Evolutionary conservation across 2,888 invertebrate species (phyloP), one percentile per base, ranked within the genome.

Genomic region (Cryptocheilus praepositus): DNA sequence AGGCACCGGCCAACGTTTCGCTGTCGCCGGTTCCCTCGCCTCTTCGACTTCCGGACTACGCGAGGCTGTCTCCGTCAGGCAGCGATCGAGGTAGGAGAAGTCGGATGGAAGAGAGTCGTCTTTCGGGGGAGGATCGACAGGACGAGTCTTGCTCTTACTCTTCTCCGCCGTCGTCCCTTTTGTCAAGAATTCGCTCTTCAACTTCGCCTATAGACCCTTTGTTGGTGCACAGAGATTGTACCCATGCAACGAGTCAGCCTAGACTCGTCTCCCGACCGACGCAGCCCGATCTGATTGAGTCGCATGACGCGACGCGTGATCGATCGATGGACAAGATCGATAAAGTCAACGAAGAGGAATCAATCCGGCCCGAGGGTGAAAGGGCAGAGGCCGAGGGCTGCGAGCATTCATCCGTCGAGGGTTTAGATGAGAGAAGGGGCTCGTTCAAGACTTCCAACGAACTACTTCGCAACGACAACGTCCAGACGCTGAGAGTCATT

Each of bases 341-440:
- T 11, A 15, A 43, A 5, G 28, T 19, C 1, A 18, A 8, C 44
- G 61, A 44, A 1, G 66, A 52, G 13, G 61, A 69, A 8, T 66
- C 67, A 8, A 67, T 62, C 3, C 67, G 71, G 3, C 84, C 86
- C 3, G 82, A 83, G n/a, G 86, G 86, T 44, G 84, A 86, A 60
- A 74, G 87, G 36, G 86, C 86, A 55, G 88, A 88, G 65, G 88
- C 88, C 45, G 88, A 88, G 64, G 88, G 88, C 16, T 88, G 88
- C 82, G 88, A 88, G 61, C 83, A 87, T 64, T 83, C 81, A 44
- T 75, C 79, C 60, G 77, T 76, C 59, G 86, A 85, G 60, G 79
- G 75, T 60, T 70, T 79, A 54, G 85, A 86, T 63, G 84, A 86
- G 64, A 71, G 77, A 2, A 67, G 83, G 46, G 67, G 83, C 45